A percentile compares a stretch with the other conserved stretches of the same genome.
Conservation (phyloP, 2,797 vertebrate species). For the Peromyscus eremicus region DNA sequence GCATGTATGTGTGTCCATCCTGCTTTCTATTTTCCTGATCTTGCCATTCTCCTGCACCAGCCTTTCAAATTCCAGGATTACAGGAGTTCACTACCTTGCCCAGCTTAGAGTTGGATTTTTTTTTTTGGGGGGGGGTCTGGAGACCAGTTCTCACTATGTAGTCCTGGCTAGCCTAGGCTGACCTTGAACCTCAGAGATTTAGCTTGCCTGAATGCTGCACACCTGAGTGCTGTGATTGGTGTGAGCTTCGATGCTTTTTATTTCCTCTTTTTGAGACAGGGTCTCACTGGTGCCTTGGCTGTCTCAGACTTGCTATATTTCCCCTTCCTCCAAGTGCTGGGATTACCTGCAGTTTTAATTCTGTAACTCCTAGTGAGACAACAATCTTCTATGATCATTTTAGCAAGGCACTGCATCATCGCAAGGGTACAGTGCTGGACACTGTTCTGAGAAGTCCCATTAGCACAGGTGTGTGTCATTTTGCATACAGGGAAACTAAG, state of each 20-base stretch:
- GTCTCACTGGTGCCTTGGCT: neutral
- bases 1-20: neutral
- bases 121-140: neutral
- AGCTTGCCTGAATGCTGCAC: neutral
- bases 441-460: neutral
- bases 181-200: neutral
- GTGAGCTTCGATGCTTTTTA: too few species aligned
- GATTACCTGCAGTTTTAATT: neutral
- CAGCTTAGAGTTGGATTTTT: neutral
- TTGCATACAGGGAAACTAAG: neutral
- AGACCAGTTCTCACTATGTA: neutral
- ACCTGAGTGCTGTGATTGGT: neutral
- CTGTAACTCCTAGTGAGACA: neutral
- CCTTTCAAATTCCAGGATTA: neutral
- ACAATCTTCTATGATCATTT: neutral
- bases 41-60: too few species aligned
- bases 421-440: neutral
- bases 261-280: neutral
- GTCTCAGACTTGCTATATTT: too few species aligned
- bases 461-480: neutral
- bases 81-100: too few species aligned
- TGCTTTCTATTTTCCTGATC: neutral
- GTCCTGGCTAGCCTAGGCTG: neutral
- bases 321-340: neutral
- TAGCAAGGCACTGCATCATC: neutral